Conservation (phyloP, 2,797 vertebrate species). For the Rhynchotus rufescens region DNA sequence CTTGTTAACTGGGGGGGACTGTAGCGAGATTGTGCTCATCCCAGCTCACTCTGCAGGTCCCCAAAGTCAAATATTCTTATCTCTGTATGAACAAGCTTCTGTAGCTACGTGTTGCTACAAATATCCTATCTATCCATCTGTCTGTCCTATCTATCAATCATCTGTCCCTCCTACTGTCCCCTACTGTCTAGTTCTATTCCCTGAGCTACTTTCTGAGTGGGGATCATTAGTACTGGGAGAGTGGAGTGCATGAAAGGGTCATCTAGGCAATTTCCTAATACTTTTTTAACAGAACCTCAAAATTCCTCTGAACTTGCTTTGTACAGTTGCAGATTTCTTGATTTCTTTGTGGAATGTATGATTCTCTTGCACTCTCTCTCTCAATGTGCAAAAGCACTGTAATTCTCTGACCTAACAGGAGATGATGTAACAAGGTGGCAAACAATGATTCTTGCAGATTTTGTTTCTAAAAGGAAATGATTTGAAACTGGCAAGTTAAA, state of each 20-base stretch:
- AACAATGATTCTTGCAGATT: not conserved
- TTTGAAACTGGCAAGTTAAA: not conserved
- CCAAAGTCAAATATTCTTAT: not conserved
- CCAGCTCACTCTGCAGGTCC: not conserved
- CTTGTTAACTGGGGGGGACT: not conserved
- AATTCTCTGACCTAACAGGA: not conserved
- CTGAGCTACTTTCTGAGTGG: not conserved
- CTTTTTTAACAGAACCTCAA: not conserved
- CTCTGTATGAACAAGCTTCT: not conserved
- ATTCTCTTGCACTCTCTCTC: not conserved
- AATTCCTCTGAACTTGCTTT: not conserved
- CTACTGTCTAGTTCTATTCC: too few relatives aligned
- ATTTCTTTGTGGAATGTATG: not conserved
- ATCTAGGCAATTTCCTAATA: not conserved
- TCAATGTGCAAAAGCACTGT: not conserved
- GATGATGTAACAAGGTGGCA: not conserved
- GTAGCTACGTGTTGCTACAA: not conserved
- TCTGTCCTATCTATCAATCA: too few relatives aligned
- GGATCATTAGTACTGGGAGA: not conserved
- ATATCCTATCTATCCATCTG: too few relatives aligned
- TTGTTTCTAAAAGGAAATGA: not conserved
- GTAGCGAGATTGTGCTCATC: not conserved
- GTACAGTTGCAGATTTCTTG: accelerated
- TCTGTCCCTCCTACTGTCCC: too few relatives aligned
- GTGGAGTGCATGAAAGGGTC: not conserved